Evolutionary conservation across 2,797 vertebrate species (phyloP).

Genomic region (Dicrostonyx torquatus): DNA sequence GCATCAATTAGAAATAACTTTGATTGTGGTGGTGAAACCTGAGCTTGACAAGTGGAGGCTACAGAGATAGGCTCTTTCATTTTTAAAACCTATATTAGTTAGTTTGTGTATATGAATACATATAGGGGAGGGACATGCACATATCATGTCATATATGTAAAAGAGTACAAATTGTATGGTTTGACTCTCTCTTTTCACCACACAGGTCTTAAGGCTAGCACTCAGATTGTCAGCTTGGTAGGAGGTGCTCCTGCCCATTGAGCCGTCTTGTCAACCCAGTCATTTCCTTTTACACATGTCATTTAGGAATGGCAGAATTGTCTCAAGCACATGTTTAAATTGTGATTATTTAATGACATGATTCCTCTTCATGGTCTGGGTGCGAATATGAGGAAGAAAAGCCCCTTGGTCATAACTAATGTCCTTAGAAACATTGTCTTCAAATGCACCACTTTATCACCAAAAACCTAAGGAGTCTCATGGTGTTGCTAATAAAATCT

Average conservation of each 20-base stretch:
- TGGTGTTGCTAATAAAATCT: neutral
- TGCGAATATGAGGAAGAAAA: conserved; percentile 89
- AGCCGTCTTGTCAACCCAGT: neutral
- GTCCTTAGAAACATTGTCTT: conserved; percentile 89
- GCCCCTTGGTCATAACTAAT: conserved; percentile 90
- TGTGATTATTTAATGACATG: neutral
- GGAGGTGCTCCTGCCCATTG: neutral
- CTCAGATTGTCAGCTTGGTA: neutral
- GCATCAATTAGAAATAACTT: conserved; percentile 90
- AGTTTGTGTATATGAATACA: neutral
- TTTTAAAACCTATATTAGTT: conserved; percentile 72
- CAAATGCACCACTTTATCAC: conserved; percentile 92
- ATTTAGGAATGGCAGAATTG: neutral
- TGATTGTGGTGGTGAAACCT: conserved; percentile 93
- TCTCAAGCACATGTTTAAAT: neutral
- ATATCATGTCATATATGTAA: neutral
- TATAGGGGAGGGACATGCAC: neutral
- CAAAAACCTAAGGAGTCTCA: conserved; percentile 80
- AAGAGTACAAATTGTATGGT: neutral
- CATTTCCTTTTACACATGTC: conserved; percentile 92
- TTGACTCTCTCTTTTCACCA: neutral
- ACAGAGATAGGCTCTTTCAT: conserved; percentile 94
- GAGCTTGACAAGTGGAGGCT: conserved; percentile 92
- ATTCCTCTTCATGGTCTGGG: conserved; percentile 90
- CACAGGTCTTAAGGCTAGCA: neutral